These are phyloP conservation scores for Anguilla marmorata DNA, from an alignment of 2,797 vertebrate species.

Conservation along the genomic window DNA sequence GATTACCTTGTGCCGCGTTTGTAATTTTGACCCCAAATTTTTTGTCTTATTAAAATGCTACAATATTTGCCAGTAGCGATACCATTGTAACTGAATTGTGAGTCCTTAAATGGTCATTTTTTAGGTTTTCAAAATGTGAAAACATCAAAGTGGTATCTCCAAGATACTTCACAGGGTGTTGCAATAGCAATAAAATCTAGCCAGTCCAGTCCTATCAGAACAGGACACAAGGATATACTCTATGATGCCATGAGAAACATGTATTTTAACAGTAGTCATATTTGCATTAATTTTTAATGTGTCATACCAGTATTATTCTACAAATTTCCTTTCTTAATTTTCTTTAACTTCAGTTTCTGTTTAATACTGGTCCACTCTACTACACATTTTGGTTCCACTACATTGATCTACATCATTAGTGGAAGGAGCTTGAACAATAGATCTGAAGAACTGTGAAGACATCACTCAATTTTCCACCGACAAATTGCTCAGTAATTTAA, in stretches of 20 bases:
- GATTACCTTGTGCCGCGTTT: neutral
- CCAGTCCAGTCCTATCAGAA: neutral
- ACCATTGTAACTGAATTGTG: neutral
- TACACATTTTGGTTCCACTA: neutral
- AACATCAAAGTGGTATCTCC: neutral
- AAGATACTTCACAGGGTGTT: neutral
- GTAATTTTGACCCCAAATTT: neutral
- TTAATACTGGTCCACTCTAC: neutral
- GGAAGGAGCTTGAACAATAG: neutral
- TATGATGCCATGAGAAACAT: neutral
- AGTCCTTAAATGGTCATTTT: neutral
- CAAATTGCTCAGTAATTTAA: slow-evolving; percentile 39
- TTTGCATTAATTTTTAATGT: neutral
- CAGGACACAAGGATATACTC: neutral
- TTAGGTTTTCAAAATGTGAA: neutral
- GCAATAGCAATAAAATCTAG: neutral
- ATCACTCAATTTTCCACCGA: slow-evolving; percentile 21
- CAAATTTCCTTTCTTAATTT: neutral
- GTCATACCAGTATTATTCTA: neutral
- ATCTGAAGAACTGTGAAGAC: neutral
- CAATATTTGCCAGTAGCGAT: neutral
- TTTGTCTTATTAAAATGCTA: neutral
- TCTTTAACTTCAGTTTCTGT: neutral
- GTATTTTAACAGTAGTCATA: too few species aligned
- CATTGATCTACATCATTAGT: neutral